Conservation (phyloP, 2,888 invertebrate species). For the Zygaena filipendulae region DNA sequence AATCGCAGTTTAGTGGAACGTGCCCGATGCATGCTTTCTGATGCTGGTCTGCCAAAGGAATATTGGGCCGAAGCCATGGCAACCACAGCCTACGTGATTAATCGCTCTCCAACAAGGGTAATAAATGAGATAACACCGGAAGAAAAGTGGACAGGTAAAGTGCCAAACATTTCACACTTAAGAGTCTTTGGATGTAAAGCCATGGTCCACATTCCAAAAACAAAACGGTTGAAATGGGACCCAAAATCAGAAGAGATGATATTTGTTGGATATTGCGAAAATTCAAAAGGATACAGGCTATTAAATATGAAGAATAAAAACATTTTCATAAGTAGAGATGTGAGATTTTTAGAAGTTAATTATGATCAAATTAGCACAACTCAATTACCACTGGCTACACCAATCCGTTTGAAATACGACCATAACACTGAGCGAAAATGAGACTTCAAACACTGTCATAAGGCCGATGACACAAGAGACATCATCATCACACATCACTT, state of each 20-base stretch:
- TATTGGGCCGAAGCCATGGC: constrained; percentile 19
- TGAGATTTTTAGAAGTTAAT: constrained; percentile 5
- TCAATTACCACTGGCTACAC: background rate
- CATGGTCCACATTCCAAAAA: constrained; percentile 18
- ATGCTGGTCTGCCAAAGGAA: constrained; percentile 12
- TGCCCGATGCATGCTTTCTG: constrained; percentile 16
- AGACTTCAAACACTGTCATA: no score
- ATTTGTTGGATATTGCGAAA: constrained; percentile 11
- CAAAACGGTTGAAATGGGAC: constrained; percentile 11
- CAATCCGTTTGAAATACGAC: no score
- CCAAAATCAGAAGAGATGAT: constrained; percentile 7
- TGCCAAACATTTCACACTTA: constrained; percentile 21
- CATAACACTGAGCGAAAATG: no score
- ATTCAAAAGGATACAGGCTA: constrained; percentile 9
- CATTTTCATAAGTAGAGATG: constrained; percentile 10
- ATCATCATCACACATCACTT: no score
- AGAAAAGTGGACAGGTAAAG: constrained; percentile 26
- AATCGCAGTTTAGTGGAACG: constrained; percentile 18
- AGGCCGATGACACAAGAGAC: no score
- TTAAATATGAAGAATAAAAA: constrained; percentile 4
- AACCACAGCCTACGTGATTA: constrained; percentile 15
- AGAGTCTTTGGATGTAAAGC: constrained; percentile 29
- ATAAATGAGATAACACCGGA: constrained; percentile 10
- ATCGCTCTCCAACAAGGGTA: constrained; percentile 9
- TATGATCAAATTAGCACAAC: background rate